These are phyloP conservation scores for Acleris literana DNA, from an alignment of 2,888 invertebrate species.

Conservation along the genomic window DNA sequence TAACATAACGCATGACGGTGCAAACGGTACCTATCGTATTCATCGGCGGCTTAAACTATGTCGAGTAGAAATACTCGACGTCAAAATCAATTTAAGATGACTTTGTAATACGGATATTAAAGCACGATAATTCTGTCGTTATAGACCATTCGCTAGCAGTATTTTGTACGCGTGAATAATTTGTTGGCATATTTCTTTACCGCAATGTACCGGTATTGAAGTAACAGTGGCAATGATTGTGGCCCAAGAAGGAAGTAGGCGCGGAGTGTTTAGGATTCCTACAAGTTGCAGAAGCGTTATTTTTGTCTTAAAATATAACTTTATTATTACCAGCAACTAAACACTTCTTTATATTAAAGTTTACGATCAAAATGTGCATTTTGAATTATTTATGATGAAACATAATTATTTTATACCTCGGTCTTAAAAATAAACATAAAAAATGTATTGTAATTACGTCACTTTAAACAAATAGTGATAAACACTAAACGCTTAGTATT, in stretches of 20 bases:
- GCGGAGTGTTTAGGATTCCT: conserved; percentile 20
- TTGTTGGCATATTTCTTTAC: conserved; percentile 48
- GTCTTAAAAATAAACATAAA: not conserved
- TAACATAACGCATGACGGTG: conserved; percentile 23
- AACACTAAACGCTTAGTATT: not conserved
- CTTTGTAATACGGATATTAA: conserved; percentile 36
- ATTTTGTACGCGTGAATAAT: conserved; percentile 50
- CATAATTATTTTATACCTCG: no score
- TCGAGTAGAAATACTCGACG: conserved; percentile 48
- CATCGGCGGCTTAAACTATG: conserved; percentile 38
- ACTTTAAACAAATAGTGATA: not conserved
- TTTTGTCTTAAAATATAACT: not conserved
- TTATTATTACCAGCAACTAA: no score
- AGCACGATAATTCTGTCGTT: conserved; percentile 45
- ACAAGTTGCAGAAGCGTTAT: no score
- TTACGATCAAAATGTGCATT: no score
- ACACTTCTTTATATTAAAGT: no score
- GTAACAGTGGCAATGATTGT: conserved; percentile 34
- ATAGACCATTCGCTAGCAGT: conserved; percentile 53
- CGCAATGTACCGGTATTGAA: conserved; percentile 48
- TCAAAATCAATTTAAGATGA: conserved; percentile 40
- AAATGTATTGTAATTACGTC: not conserved
- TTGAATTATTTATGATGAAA: no score
- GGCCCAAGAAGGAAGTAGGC: conserved; percentile 28
- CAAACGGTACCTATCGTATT: conserved; percentile 19